Percentiles rank a stretch among this genome's conserved stretches.
Conservation (phyloP, 2,888 invertebrate genomes). For the Drosophila crucigera region DNA sequence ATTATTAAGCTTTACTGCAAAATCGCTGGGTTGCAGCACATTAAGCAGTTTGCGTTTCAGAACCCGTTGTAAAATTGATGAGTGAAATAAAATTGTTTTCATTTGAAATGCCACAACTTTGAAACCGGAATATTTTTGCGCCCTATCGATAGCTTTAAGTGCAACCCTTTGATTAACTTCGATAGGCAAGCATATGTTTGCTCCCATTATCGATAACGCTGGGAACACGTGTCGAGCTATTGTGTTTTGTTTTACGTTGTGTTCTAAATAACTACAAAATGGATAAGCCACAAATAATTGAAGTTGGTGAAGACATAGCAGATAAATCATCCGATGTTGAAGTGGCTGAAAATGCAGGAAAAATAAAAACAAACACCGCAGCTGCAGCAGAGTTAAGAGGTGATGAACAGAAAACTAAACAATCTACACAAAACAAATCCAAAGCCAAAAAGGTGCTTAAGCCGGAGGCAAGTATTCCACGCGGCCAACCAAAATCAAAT, state of each 20-base stretch:
- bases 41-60: conserved; percentile 16
- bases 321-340: neutral
- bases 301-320: neutral
- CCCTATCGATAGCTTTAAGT: conserved; percentile 7
- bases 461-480: conserved; percentile 68
- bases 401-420: neutral
- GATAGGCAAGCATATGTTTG: conserved; percentile 16
- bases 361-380: neutral
- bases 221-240: conserved; percentile 47
- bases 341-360: neutral
- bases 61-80: conserved; percentile 64
- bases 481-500: conserved; percentile 92
- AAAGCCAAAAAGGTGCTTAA: conserved; percentile 56
- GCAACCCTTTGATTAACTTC: neutral
- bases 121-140: conserved; percentile 3
- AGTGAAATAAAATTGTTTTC: conserved; percentile 68
- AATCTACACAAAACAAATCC: conserved; percentile 12
- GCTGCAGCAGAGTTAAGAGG: neutral
- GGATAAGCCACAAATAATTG: neutral
- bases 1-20: conserved; percentile 43
- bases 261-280: conserved; percentile 8
- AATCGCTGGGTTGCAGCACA: conserved; percentile 19
- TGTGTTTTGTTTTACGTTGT: conserved; percentile 51
- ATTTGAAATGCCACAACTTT: neutral
- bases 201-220: conserved; percentile 37